A percentile compares a stretch with the other conserved stretches of the same genome.
phyloP scores from a whole-genome alignment of 2,113 vertebrate genomes.

The Serilophus lunatus region DNA sequence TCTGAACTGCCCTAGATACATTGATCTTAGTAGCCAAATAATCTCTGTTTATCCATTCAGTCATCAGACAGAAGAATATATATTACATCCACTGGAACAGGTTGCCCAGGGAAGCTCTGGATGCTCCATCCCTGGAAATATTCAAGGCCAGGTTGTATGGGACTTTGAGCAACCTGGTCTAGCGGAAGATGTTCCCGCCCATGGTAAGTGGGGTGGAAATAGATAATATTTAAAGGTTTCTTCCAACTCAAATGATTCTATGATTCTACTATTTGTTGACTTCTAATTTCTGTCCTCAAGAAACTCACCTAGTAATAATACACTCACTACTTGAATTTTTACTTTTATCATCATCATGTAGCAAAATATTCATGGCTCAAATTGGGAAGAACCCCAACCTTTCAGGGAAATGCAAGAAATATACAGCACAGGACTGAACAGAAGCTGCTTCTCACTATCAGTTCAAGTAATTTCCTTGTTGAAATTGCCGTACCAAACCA shows the following conservation, averaged over 20 bases:
- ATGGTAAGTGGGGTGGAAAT: background rate
- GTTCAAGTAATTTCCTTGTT: background rate
- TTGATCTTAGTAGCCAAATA: background rate
- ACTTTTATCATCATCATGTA: background rate
- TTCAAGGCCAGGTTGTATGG: background rate
- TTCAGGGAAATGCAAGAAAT: background rate
- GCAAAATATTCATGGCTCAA: background rate
- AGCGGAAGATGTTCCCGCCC: background rate
- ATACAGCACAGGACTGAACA: background rate
- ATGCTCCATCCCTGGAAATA: background rate
- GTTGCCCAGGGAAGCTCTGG: background rate
- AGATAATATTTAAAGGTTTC: background rate
- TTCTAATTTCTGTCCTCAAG: background rate
- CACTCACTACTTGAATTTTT: background rate
- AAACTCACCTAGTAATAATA: background rate
- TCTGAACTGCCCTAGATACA: background rate
- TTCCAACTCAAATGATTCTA: background rate
- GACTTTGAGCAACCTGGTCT: background rate
- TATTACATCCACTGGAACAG: background rate
- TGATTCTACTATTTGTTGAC: background rate
- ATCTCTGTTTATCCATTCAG: background rate
- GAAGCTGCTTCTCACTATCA: background rate
- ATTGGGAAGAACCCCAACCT: background rate
- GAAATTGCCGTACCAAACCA: background rate
- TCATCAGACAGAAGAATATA: background rate